Conservation (phyloP, 2,113 vertebrate genomes). For the Scartelaos histophorus region DNA sequence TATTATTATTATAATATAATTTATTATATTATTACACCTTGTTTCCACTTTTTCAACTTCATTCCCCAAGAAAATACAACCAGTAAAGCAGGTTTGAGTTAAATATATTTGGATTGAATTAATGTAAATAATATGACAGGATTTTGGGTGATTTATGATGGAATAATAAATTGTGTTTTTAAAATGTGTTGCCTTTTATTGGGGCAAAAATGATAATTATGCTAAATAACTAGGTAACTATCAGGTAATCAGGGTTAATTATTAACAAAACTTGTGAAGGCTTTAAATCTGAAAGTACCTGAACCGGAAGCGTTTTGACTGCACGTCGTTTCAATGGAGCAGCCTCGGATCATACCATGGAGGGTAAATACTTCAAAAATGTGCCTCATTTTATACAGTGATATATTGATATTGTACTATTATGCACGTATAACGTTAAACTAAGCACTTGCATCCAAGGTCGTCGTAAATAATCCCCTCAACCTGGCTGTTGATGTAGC, state of each 20-base stretch:
- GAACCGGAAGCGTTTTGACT: not conserved
- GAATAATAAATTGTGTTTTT: constrained; percentile 63
- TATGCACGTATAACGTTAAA: too few relatives aligned
- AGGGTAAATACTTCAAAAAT: not conserved
- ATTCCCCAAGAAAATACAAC: not conserved
- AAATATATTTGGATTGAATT: not conserved
- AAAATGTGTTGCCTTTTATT: not conserved
- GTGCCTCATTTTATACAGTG: not conserved
- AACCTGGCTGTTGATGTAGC: not conserved
- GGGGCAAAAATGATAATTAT: not conserved
- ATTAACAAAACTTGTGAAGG: not conserved
- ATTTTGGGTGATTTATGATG: constrained; percentile 62
- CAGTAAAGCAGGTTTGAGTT: not conserved
- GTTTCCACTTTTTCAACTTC: not conserved
- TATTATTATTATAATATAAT: not conserved
- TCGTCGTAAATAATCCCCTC: not conserved
- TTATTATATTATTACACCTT: not conserved
- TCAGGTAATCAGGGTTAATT: not conserved
- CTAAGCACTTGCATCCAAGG: too few relatives aligned
- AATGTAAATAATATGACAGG: constrained; percentile 10
- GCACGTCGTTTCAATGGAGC: not conserved
- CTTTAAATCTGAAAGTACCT: not conserved
- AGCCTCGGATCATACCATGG: not conserved
- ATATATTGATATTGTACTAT: not conserved
- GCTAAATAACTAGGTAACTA: not conserved